Conservation (phyloP, 2,797 vertebrate genomes). For the Eulemur coronatus region DNA sequence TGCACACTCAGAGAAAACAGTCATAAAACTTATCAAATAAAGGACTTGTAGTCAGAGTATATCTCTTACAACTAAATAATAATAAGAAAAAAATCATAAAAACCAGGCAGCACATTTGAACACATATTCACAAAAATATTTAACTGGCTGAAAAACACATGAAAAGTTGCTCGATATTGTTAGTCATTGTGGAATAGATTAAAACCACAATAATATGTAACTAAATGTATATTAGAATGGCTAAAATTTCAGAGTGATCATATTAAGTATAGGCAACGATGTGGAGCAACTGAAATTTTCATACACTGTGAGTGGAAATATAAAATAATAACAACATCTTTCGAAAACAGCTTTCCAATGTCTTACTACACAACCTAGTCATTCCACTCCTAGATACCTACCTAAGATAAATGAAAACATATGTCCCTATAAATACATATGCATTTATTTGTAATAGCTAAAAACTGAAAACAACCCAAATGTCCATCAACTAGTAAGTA, state of each 20-base stretch:
- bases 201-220: background rate
- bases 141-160: background rate
- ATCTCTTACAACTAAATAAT: background rate
- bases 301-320: background rate
- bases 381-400: background rate
- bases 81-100: background rate
- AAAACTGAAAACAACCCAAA: background rate
- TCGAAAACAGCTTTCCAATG: background rate
- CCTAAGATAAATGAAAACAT: background rate
- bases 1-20: background rate
- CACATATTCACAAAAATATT: background rate
- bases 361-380: background rate
- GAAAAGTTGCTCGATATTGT: background rate
- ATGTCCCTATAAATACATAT: background rate
- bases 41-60: background rate
- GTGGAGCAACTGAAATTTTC: background rate
- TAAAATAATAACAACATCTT: background rate
- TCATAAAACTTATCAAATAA: background rate
- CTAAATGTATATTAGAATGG: background rate
- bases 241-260: background rate
- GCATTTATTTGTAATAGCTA: background rate
- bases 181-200: background rate
- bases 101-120: background rate
- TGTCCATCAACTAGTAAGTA: background rate
- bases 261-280: background rate